Evolutionary conservation across 2,888 invertebrate genomes (phyloP).

Genomic region (Alloplasta piceator): DNA sequence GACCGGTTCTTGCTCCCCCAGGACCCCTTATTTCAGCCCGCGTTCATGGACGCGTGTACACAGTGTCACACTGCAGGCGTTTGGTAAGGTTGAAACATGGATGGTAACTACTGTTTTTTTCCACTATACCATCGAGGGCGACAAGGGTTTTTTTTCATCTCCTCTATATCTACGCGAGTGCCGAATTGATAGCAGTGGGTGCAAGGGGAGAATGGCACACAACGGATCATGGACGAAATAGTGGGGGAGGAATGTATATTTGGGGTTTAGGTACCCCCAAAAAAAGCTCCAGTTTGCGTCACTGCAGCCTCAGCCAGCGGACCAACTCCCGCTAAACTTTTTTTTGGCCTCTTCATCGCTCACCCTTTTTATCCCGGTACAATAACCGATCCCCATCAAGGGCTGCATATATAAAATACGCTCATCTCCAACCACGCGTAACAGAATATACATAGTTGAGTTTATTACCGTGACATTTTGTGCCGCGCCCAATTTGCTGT

Average conservation of each 20-base stretch:
- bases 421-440: background rate
- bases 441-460: constrained; percentile 49
- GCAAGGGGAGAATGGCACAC: background rate
- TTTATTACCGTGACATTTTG: constrained; percentile 69
- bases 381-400: constrained; percentile 43
- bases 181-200: constrained; percentile 10
- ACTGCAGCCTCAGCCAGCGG: constrained; percentile 24
- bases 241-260: background rate
- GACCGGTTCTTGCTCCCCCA: constrained; percentile 47
- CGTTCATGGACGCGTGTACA: background rate
- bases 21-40: background rate
- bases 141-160: constrained; percentile 30
- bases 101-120: constrained; percentile 15
- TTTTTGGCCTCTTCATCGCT: constrained; percentile 37
- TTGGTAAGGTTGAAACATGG: constrained; percentile 45
- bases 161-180: constrained; percentile 11
- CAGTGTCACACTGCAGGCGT: constrained; percentile 7
- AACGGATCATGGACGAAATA: constrained; percentile 1
- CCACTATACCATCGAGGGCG: constrained; percentile 13
- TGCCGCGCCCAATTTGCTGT: constrained; percentile 69
- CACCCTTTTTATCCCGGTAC: constrained; percentile 38
- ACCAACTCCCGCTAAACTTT: constrained; percentile 16
- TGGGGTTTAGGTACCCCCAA: background rate
- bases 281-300: constrained; percentile 36
- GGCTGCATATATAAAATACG: constrained; percentile 7